A percentile compares a stretch with the other conserved stretches of the same genome.
phyloP scores from a whole-genome alignment of 2,888 invertebrate species.

The Eustalomyia histrio region DNA sequence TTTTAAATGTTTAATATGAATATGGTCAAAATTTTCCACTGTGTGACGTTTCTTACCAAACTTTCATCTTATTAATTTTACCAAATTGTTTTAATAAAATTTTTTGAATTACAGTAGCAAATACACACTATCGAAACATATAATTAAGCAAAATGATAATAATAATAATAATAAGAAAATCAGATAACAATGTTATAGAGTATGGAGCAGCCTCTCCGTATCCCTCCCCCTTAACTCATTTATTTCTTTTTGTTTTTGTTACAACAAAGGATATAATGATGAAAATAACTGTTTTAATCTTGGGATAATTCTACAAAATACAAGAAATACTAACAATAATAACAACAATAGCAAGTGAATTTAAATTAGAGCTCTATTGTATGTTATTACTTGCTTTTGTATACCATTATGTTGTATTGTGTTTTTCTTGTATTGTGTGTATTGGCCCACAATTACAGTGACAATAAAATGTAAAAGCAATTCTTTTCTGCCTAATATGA shows the following conservation, averaged over 20 bases:
- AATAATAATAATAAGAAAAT: too few species aligned
- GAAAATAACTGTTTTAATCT: slow-evolving; percentile 27
- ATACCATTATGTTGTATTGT: slow-evolving; percentile 50
- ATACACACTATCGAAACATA: too few species aligned
- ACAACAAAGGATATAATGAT: not conserved
- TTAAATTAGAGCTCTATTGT: slow-evolving; percentile 60
- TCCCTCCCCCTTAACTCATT: too few species aligned
- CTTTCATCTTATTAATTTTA: too few species aligned
- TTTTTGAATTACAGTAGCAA: too few species aligned
- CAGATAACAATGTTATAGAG: too few species aligned
- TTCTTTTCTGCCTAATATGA: not conserved
- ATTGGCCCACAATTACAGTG: not conserved
- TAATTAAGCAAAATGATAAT: too few species aligned
- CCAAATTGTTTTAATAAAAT: too few species aligned
- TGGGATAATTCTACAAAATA: slow-evolving; percentile 55
- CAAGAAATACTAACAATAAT: slow-evolving; percentile 30
- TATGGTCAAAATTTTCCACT: too few species aligned
- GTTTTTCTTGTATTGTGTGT: not conserved
- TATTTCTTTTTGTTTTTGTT: not conserved
- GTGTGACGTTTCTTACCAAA: too few species aligned
- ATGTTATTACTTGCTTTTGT: slow-evolving; percentile 35
- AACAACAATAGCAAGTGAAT: slow-evolving; percentile 57
- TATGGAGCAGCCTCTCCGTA: too few species aligned
- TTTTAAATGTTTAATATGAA: too few species aligned
- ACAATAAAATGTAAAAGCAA: not conserved